Percentiles rank a stretch among this genome's conserved stretches.
These are phyloP conservation scores for Apteryx mantelli DNA, from an alignment of 2,113 vertebrate species.

Conservation along the genomic window DNA sequence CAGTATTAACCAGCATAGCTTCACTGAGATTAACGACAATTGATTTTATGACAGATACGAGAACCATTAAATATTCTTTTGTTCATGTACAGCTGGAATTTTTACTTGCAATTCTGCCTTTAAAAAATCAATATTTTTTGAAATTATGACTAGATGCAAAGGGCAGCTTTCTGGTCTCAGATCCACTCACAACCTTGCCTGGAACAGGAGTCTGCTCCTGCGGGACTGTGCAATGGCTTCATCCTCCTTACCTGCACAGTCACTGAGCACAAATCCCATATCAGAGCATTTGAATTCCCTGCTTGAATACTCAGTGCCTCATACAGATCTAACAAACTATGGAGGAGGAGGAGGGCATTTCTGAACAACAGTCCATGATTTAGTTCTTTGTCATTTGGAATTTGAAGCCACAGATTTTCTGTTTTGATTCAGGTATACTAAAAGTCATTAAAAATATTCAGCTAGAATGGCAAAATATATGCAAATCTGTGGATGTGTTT, in stretches of 20 bases:
- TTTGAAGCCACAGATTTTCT: not conserved
- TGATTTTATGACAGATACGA: not conserved
- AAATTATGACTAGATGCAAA: not conserved
- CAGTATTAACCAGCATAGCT: not conserved
- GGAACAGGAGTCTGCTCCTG: not conserved
- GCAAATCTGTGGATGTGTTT: not conserved
- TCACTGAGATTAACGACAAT: not conserved
- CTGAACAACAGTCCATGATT: not conserved
- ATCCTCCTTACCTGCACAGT: not conserved
- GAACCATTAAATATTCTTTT: not conserved
- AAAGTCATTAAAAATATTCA: not conserved
- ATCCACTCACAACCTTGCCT: not conserved
- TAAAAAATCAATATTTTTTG: not conserved
- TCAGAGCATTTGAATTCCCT: not conserved
- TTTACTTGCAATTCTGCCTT: not conserved
- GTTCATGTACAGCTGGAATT: not conserved
- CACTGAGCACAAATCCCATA: not conserved
- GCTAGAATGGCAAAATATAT: not conserved
- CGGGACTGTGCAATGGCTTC: not conserved
- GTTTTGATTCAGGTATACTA: not conserved
- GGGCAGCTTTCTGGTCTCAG: not conserved
- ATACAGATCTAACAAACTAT: not conserved
- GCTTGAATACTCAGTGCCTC: not conserved
- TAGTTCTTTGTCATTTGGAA: not conserved
- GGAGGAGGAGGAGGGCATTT: accelerated